Conservation (phyloP, 2,113 vertebrate species). For the Felis chaus region DNA sequence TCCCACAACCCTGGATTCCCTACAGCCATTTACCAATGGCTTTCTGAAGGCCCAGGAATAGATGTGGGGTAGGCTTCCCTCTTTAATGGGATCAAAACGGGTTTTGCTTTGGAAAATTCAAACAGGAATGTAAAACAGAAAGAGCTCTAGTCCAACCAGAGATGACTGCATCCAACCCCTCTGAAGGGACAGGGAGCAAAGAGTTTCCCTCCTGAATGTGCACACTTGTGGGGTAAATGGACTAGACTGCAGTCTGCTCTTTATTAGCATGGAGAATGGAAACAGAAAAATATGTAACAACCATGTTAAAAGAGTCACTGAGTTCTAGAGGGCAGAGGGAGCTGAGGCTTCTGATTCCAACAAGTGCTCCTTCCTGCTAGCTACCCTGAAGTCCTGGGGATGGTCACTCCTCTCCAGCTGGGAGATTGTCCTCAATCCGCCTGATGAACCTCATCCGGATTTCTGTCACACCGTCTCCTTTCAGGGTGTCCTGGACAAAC, state of each 20-base stretch:
- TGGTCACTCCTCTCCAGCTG: slow-evolving; percentile 95
- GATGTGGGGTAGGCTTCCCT: background rate
- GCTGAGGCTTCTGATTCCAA: slow-evolving; percentile 45
- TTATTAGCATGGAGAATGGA: slow-evolving; percentile 72
- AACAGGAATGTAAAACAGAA: slow-evolving; percentile 69
- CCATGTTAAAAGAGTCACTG: slow-evolving; percentile 76
- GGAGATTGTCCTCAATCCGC: slow-evolving; percentile 98
- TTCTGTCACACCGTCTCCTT: slow-evolving; percentile 97
- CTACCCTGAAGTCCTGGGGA: slow-evolving; percentile 48
- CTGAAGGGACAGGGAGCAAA: slow-evolving; percentile 41
- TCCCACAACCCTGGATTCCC: background rate
- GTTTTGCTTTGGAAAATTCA: slow-evolving; percentile 69
- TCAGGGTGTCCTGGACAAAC: slow-evolving; percentile 96
- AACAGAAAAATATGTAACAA: slow-evolving; percentile 76
- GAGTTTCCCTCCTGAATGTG: slow-evolving; percentile 45
- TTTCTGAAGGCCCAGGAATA: slow-evolving; percentile 14
- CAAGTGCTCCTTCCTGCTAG: slow-evolving; percentile 48
- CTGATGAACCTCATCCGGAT: slow-evolving; percentile 99
- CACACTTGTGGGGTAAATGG: slow-evolving; percentile 67
- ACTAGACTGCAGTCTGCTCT: slow-evolving; percentile 73
- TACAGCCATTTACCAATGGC: slow-evolving; percentile 22
- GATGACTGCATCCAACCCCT: slow-evolving; percentile 26
- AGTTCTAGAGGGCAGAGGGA: slow-evolving; percentile 60
- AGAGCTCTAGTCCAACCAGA: slow-evolving; percentile 55
- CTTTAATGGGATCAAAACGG: slow-evolving; percentile 48